Base-by-base conservation (phyloP, 2,797 vertebrate genomes). In the Hybognathus amarus region DNA sequence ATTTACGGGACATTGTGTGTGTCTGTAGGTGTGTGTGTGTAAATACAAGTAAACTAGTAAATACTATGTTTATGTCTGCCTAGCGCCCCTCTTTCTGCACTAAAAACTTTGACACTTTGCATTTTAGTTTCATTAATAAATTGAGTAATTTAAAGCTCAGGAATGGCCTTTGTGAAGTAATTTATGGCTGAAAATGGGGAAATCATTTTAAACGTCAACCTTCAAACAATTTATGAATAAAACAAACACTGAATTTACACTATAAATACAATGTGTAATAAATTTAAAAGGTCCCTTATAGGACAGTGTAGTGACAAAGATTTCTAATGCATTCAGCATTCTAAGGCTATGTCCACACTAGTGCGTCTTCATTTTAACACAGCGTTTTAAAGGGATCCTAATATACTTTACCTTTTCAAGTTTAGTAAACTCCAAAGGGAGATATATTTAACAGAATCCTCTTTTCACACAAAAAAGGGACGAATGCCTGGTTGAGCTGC, bases 1-100 rank as follows among this genome's bases (percentile, higher is more conserved):
- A 70, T 82, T 82, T 82, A 85, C 24, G 52, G 82, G 82, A 77
- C 67, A 82, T 75, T 71, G 83, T 66, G 69, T 59, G 82, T 45
- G 73, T 85, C 56, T 80, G 80, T 86, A 76, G 42, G 47, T 68
- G 82, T 82, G 68, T 45, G 45, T 36, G 36, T 36, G 36, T 36
- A 36, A 36, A 36, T 36, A 36, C 30, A 2, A 33, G 30, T 33
- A 33, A 33, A 33, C 36, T 6, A 36, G 66, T 7, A 76, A 69
- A 80, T 27, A 63, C 74, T n/a, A 42, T 36, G 42, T 52, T 11
- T 50, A 82, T 66, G 45, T 63, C 22, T 75, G 42, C 61, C 38
- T 63, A 50, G 38, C 54, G 27, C 33, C 47, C 67, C 75, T 82
- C 24, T 64, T 24, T 64, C 42, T 56, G 79, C 63, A 79, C 80